phyloP scores from a whole-genome alignment of 2,113 vertebrate genomes.

The Mixornis gularis region DNA sequence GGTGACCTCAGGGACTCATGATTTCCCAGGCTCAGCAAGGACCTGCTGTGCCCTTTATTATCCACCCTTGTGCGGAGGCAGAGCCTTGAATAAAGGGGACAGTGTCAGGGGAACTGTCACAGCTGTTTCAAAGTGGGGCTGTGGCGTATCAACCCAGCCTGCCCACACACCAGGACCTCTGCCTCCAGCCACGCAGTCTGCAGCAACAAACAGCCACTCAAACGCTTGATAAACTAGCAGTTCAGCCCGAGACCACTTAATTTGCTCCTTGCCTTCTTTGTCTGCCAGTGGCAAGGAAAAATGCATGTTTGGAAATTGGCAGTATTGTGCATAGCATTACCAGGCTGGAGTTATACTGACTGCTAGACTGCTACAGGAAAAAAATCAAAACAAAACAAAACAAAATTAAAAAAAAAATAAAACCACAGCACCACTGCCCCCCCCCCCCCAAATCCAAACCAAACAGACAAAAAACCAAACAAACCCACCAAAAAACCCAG shows the following conservation, averaged over 20 bases:
- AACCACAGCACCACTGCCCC: background rate
- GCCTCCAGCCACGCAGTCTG: background rate
- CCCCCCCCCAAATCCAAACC: background rate
- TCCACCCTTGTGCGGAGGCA: background rate
- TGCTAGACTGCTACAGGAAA: background rate
- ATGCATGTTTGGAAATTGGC: constrained; percentile 31
- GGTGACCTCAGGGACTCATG: constrained; percentile 23
- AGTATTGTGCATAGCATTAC: background rate
- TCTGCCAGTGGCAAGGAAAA: constrained; percentile 21
- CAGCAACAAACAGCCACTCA: constrained; percentile 1
- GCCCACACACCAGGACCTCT: background rate
- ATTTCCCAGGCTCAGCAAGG: constrained; percentile 45
- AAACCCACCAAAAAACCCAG: rapidly evolving
- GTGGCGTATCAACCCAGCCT: background rate
- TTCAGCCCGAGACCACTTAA: constrained; percentile 4
- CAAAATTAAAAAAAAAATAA: too few species aligned
- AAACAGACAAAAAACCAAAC: background rate
- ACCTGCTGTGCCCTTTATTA: background rate
- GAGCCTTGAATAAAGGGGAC: background rate
- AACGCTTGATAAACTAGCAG: background rate
- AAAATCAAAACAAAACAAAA: background rate
- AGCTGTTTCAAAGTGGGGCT: background rate
- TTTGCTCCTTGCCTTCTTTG: constrained; percentile 27
- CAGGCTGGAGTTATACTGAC: background rate
- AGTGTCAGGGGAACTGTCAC: background rate